A percentile compares a stretch with the other conserved stretches of the same genome.
Evolutionary conservation across 2,888 invertebrate species (phyloP).

Genomic region (Rhopalosiphum nymphaeae): DNA sequence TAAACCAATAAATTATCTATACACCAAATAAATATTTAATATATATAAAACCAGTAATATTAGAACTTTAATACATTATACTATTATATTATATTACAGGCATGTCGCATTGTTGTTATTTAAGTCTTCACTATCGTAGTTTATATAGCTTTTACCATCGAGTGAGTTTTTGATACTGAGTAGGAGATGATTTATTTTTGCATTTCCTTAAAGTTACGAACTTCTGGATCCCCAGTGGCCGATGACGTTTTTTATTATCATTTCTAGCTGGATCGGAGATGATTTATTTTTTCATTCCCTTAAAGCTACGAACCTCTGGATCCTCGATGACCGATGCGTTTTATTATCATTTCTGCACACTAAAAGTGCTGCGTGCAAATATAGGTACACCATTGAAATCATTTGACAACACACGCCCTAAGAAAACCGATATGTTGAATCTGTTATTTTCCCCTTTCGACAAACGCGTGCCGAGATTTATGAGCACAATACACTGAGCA

Average conservation of each 20-base stretch:
- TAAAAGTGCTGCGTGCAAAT: background rate
- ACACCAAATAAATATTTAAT: too few species aligned
- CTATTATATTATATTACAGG: too few species aligned
- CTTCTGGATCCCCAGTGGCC: slow-evolving; percentile 15
- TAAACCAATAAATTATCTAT: too few species aligned
- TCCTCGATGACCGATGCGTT: slow-evolving; percentile 20
- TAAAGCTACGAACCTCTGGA: background rate
- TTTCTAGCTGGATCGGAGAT: background rate
- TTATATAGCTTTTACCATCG: too few species aligned
- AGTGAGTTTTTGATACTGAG: too few species aligned
- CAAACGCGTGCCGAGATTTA: background rate
- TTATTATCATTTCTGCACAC: background rate
- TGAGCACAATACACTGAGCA: background rate
- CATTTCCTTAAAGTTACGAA: background rate
- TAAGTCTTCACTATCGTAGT: too few species aligned
- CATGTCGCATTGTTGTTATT: too few species aligned
- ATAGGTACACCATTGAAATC: slow-evolving; percentile 22
- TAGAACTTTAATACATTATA: too few species aligned
- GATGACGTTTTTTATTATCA: slow-evolving; percentile 1
- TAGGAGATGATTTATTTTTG: background rate
- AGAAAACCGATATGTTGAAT: slow-evolving; percentile 50
- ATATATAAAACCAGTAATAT: too few species aligned
- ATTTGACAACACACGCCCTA: slow-evolving; percentile 43
- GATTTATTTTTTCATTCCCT: background rate
- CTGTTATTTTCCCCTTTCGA: background rate